Conservation (phyloP, 2,888 invertebrate genomes). For the Apomyelois bistriatella region DNA sequence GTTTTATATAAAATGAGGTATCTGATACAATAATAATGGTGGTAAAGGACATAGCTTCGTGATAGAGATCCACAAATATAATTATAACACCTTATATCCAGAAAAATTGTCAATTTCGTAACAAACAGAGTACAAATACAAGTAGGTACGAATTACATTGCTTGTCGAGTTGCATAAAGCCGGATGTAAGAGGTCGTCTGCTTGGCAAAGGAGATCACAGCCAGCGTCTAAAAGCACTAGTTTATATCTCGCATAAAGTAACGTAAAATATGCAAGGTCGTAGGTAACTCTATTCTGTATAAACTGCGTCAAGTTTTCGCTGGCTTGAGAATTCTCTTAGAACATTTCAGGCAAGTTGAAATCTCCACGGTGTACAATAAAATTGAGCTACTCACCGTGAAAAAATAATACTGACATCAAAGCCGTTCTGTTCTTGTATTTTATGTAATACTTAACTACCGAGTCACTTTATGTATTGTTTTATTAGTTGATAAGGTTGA, state of each 20-base stretch:
- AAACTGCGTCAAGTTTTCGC: slow-evolving; percentile 13
- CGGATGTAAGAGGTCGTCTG: slow-evolving; percentile 3
- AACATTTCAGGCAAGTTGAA: slow-evolving; percentile 8
- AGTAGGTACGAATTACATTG: slow-evolving; percentile 2
- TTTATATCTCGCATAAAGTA: slow-evolving; percentile 20
- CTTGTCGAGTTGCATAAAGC: slow-evolving; percentile 5
- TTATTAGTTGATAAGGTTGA: too few species aligned
- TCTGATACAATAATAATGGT: too few species aligned
- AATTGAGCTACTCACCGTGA: slow-evolving; percentile 8
- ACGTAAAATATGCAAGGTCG: slow-evolving; percentile 19
- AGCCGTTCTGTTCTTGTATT: neutral
- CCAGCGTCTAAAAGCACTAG: slow-evolving; percentile 16
- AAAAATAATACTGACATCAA: neutral
- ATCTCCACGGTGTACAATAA: slow-evolving; percentile 6
- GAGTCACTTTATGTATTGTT: neutral
- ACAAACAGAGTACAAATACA: neutral
- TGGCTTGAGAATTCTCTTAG: slow-evolving; percentile 6
- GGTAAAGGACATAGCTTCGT: too few species aligned
- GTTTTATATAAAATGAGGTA: too few species aligned
- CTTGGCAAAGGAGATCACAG: slow-evolving; percentile 10
- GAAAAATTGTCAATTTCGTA: neutral
- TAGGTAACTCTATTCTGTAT: slow-evolving; percentile 13
- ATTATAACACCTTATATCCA: neutral
- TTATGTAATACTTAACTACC: neutral
- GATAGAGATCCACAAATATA: too few species aligned